Evolutionary conservation across 1,140 invertebrate species (phyloP), one percentile per base, ranked within the genome.

Genomic region (Hydropsyche tenuis): DNA sequence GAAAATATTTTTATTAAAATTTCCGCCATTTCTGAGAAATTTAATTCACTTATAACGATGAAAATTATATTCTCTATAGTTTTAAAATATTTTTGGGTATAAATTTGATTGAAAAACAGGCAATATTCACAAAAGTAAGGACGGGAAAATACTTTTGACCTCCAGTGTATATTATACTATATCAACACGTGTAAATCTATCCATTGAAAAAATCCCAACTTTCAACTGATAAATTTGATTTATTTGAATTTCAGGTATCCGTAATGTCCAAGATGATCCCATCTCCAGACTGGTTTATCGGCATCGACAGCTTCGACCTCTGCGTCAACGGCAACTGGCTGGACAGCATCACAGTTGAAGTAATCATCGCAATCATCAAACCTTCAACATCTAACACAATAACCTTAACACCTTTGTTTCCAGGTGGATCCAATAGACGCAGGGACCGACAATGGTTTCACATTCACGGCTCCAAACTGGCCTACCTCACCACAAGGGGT

Each of bases 281-380:
- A 14, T 98, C 95, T 37, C 96, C 97, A 0, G 97, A 99, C 86
- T 99, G 97, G 97, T 98, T 97, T 84, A 90, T 99, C 48, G 97
- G 97, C 53, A 89, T 99, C n/a, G 95, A 96, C 82, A 93, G 92
- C 72, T 92, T 97, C 79, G 86, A 90, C 81, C 88, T 99, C 1
- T 99, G 97, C 82, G 90, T 94, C 11, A 93, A 98, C 80, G 96
- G 95, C 73, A 96, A 95, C 75, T 99, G 97, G 96, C 87, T 96
- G 45, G 95, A 97, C 80, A 93, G 92, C 56, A 91, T 96, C 64
- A 94, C 93, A 25, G 92, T 99, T 64, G 95, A 98, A 87, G 92
- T 93, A 86, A 82, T 81, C 18, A 63, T 25, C n/a, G n/a, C n/a
- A n/a, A n/a, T n/a, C n/a, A 45, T 11, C 63, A 43, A 1, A 18